These are phyloP conservation scores for Abrostola tripartita DNA, from an alignment of 2,888 invertebrate species.

Conservation along the genomic window DNA sequence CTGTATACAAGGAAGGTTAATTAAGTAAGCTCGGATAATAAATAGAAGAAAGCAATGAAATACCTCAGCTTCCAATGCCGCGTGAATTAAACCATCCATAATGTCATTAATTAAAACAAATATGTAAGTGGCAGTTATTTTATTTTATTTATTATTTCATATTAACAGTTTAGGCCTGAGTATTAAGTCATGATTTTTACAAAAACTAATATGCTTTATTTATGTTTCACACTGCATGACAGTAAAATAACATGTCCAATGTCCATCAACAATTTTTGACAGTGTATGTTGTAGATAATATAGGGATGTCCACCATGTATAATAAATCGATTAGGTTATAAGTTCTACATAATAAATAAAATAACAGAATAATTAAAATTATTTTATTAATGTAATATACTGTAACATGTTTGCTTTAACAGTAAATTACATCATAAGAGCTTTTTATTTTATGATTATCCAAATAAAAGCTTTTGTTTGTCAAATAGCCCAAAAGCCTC, in stretches of 20 bases:
- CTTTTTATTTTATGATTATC: too few relatives aligned
- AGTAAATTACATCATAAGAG: too few relatives aligned
- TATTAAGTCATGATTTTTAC: constrained; percentile 88
- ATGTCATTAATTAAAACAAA: constrained; percentile 85
- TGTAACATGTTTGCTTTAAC: too few relatives aligned
- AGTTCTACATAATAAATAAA: too few relatives aligned
- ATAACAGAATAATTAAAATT: too few relatives aligned
- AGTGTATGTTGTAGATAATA: constrained; percentile 62
- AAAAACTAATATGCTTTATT: constrained; percentile 87
- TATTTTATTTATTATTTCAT: constrained; percentile 82
- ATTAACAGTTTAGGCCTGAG: constrained; percentile 80
- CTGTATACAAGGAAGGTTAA: constrained; percentile 36
- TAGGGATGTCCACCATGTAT: constrained; percentile 27
- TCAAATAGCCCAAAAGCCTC: background rate
- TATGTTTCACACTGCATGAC: constrained; percentile 88
- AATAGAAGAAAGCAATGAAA: constrained; percentile 73
- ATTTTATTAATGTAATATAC: too few relatives aligned
- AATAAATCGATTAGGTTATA: constrained; percentile 1
- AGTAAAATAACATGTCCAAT: constrained; percentile 87
- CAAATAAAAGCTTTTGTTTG: background rate
- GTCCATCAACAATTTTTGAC: constrained; percentile 86
- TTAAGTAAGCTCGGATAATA: constrained; percentile 58
- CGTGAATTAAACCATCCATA: constrained; percentile 89
- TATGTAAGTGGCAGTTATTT: constrained; percentile 80
- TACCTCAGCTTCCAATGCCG: constrained; percentile 88